Base-by-base conservation (phyloP, 1,140 invertebrate species). In the Nilaparvata lugens region DNA sequence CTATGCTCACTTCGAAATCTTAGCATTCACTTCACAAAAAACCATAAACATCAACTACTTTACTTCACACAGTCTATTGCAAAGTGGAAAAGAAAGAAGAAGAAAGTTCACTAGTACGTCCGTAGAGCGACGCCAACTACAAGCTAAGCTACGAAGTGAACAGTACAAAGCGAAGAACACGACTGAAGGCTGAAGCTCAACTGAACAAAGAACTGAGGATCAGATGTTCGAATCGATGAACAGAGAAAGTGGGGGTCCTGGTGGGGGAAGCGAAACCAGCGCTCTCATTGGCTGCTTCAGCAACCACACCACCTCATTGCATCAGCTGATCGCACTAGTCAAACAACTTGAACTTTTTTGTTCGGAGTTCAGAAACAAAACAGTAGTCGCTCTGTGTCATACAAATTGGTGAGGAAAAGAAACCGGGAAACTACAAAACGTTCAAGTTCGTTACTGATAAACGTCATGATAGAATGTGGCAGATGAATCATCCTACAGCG, bases 321-420 rank as follows among this genome's bases (percentile, higher is more conserved):
- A 63, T 63, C 62, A 63, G 62, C 62, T 63, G 62, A 63, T 72
- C 72, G 71, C 72, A 74, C 72, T 71, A 73, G 67, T 70, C 71
- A 69, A 28, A 28, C 28, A 28, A 28, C 28, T 28, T 4, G 4
- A 28, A 28, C 28, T 28, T 28, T 28, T 28, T 28, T 28, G 28
- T 28, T 28, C 28, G 28, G 28, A 28, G 28, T 28, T 28, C 28
- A 28, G 28, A 28, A n/a, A n/a, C n/a, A n/a, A n/a, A n/a, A 28
- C 28, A 28, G 28, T 28, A 28, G 4, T 28, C 28, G 28, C 9
- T 28, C 28, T 4, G 28, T 9, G 9, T 28, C 3, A 28, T 28
- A n/a, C 4, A 28, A 28, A 28, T 28, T 28, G 3, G 28, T 28
- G 28, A 28, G 28, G 28, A 28, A 28, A 28, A 28, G 9, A 9